A percentile compares a stretch with the other conserved stretches of the same genome.
These are phyloP conservation scores for Sabatieria punctata DNA, from an alignment of 2,888 invertebrate species.

Conservation along the genomic window DNA sequence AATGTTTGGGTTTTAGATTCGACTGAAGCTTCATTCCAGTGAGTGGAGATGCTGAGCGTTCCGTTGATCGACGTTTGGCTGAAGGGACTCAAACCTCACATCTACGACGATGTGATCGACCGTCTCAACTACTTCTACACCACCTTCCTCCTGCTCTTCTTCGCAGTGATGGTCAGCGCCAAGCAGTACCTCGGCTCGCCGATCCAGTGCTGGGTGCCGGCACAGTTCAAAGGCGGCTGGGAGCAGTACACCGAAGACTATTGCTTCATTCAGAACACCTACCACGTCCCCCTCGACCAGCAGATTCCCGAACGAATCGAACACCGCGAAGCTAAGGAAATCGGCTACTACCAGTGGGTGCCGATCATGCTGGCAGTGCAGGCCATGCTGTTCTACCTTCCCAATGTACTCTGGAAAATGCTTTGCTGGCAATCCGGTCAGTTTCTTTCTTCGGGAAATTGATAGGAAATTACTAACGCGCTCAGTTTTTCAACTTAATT, in stretches of 20 bases:
- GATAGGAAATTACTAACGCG: neutral
- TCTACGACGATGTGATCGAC: slow-evolving; percentile 3
- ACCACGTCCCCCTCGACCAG: slow-evolving; percentile 23
- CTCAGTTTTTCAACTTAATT: neutral
- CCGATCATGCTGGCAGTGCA: slow-evolving; percentile 33
- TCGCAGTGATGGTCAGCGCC: slow-evolving; percentile 24
- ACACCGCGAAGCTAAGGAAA: no score
- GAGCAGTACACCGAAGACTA: slow-evolving; percentile 29
- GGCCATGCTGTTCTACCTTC: slow-evolving; percentile 33
- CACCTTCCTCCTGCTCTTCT: slow-evolving; percentile 23
- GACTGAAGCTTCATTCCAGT: no score
- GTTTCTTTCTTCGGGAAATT: slow-evolving; percentile 1
- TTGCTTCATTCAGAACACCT: slow-evolving; percentile 29
- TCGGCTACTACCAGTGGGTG: slow-evolving; percentile 33
- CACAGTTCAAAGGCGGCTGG: slow-evolving; percentile 16
- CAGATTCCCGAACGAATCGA: slow-evolving; percentile 20
- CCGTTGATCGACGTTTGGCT: neutral
- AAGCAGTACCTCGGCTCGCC: slow-evolving; percentile 1
- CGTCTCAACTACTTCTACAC: slow-evolving; percentile 26
- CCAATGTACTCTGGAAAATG: slow-evolving; percentile 32
- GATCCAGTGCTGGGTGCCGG: slow-evolving; percentile 3
- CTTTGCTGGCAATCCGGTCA: slow-evolving; percentile 21
- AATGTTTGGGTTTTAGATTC: no score
- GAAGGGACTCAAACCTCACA: neutral
- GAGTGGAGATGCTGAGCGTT: neutral